Evolutionary conservation across 2,113 vertebrate genomes (phyloP).

Genomic region (Prietella phreatophila): DNA sequence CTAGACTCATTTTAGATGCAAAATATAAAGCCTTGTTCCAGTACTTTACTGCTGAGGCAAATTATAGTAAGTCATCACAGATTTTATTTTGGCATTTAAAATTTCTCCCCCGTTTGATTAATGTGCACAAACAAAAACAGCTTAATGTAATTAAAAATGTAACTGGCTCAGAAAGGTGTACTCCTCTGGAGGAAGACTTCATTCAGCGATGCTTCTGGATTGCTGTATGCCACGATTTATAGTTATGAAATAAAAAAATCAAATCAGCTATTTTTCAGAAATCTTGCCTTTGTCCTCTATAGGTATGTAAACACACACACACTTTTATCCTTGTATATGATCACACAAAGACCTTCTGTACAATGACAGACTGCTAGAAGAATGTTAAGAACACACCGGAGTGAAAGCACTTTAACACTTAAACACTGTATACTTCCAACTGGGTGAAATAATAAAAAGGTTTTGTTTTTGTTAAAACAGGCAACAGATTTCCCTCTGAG

Average conservation of each 20-base stretch:
- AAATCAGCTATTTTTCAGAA: constrained; percentile 48
- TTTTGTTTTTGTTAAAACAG: not conserved
- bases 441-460: not conserved
- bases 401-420: constrained; percentile 1
- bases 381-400: not conserved
- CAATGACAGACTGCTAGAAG: not conserved
- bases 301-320: not conserved
- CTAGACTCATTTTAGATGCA: constrained; percentile 34
- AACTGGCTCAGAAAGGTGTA: not conserved
- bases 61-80: constrained; percentile 30
- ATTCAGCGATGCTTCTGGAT: not conserved
- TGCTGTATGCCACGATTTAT: constrained; percentile 45
- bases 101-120: constrained; percentile 8
- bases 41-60: constrained; percentile 27
- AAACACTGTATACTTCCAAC: not conserved
- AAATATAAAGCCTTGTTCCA: constrained; percentile 6
- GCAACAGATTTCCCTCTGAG: not conserved
- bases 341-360: not conserved
- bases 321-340: constrained; percentile 2
- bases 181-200: not conserved
- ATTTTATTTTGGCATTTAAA: constrained; percentile 3
- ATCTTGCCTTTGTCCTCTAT: constrained; percentile 16
- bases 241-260: not conserved
- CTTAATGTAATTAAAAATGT: not conserved
- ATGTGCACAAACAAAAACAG: not conserved